Base-by-base conservation (phyloP, 2,113 vertebrate species). In the Chlorocebus sabaeus region DNA sequence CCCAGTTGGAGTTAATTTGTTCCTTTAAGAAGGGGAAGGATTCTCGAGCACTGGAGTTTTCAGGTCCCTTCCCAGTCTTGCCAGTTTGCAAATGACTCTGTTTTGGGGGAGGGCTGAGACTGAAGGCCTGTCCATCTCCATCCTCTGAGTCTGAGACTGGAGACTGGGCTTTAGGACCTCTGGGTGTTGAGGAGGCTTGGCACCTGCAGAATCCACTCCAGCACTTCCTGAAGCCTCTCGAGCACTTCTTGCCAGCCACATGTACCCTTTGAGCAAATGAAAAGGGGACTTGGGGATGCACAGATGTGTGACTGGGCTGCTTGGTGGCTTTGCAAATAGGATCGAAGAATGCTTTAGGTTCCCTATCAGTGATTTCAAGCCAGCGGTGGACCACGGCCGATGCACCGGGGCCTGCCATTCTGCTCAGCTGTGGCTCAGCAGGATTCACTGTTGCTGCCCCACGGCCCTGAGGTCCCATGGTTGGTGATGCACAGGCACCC, bases 21-120 rank as follows among this genome's bases (percentile, higher is more conserved):
- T 55, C 61, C 90, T 97, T 97, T 89, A 96, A 86, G 90, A 81
- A 93, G 78, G 32, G 70, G 55, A 75, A 43, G n/a, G 38, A 25
- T 76, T 70, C 80, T 61, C 18, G n/a, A 1, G 25, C 6, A 0
- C 20, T 6, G 6, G 35, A 52, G 43, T 52, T 70, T 45, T 40
- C 82, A 59, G 68, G 73, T 22, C 57, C 55, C 75, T 4, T 2
- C 83, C 94, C 8, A 57, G 86, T 68, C 87, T 17, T 57, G 72
- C 79, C 81, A 40, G 76, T 91, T 95, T 95, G 86, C 75, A 92
- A 89, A 97, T 2, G 73, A 38, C 40, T 18, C 1, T 38, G 40
- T 81, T 6, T 7, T 86, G 52, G 93, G 94, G 90, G 86, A 72
- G 11, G 94, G 68, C 72, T 20, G 59, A 61, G 70, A 35, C 43